These are phyloP conservation scores for Eulimnadia texana DNA, from an alignment of 1,140 invertebrate genomes.

Conservation along the genomic window DNA sequence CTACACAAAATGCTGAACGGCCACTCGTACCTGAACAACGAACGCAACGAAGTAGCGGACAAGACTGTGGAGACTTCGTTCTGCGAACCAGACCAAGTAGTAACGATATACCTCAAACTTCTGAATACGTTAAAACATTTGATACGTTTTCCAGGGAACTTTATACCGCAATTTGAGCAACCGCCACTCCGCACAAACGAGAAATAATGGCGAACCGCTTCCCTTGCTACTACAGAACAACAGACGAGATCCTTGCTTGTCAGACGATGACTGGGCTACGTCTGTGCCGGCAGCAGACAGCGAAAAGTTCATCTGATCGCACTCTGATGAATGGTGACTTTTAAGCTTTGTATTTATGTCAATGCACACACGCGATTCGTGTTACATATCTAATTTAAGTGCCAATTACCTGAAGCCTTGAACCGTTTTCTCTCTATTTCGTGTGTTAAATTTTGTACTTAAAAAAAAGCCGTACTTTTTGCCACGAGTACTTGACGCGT, in stretches of 20 bases:
- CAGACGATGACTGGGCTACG: conserved; percentile 1
- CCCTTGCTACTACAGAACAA: neutral
- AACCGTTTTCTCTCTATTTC: no score
- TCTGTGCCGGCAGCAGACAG: conserved; percentile 4
- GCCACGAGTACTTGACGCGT: no score
- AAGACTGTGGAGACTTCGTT: conserved; percentile 5
- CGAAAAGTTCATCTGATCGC: conserved; percentile 7
- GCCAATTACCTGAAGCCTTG: no score
- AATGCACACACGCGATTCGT: no score
- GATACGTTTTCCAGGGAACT: no score
- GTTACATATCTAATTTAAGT: no score
- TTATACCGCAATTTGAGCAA: neutral
- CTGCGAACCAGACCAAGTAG: neutral
- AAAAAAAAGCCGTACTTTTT: no score
- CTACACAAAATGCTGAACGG: conserved; percentile 2
- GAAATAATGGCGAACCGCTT: neutral
- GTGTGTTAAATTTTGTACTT: no score
- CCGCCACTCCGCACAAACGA: neutral
- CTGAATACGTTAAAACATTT: no score
- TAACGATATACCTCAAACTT: no score
- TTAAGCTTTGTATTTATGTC: no score
- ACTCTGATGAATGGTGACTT: no score
- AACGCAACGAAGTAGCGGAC: neutral
- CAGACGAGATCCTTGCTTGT: neutral
- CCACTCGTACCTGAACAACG: neutral